Evolutionary conservation across 2,888 invertebrate species (phyloP).

Genomic region (Pecten maximus): DNA sequence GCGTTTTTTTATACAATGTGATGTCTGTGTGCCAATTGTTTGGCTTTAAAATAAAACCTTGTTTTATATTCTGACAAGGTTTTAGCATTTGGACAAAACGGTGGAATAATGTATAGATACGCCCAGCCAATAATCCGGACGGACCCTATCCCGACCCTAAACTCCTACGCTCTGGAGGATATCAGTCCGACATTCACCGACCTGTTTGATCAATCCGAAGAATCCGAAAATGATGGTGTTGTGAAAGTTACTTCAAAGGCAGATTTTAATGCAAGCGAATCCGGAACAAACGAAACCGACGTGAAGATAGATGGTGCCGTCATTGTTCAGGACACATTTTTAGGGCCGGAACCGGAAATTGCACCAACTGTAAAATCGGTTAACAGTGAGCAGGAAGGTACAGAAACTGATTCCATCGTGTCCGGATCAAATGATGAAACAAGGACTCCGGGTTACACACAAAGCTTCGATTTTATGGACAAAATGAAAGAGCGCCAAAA

Average conservation of each 20-base stretch:
- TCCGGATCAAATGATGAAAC: background rate
- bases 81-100: slow-evolving; percentile 44
- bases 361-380: background rate
- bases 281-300: background rate
- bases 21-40: no score
- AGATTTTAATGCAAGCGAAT: background rate
- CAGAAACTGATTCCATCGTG: background rate
- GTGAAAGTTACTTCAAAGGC: background rate
- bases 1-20: no score
- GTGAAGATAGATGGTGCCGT: background rate
- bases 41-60: no score
- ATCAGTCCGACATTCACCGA: slow-evolving; percentile 7
- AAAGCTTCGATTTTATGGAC: slow-evolving; percentile 52
- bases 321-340: background rate
- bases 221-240: background rate
- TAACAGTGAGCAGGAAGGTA: background rate
- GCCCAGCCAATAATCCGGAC: slow-evolving; percentile 35
- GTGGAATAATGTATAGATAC: slow-evolving; percentile 45
- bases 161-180: background rate
- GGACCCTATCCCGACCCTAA: background rate
- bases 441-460: slow-evolving; percentile 50
- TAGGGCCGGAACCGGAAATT: background rate
- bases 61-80: background rate
- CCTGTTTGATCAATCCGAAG: background rate
- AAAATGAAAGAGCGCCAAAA: slow-evolving; percentile 46